Base-by-base conservation (phyloP, 2,888 invertebrate genomes). In the Esperia sulphurella region DNA sequence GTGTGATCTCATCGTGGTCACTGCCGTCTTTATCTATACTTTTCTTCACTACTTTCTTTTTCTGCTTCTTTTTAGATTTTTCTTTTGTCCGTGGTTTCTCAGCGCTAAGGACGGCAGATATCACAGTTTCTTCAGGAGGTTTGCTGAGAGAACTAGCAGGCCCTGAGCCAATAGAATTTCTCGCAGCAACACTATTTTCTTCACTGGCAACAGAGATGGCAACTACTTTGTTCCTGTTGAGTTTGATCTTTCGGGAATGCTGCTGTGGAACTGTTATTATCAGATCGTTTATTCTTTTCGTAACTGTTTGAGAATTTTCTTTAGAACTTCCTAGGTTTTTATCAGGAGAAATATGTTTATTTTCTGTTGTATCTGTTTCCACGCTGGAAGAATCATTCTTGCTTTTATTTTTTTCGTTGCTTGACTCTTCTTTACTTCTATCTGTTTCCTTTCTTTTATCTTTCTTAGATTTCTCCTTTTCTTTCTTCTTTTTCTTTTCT, bases 1-100 rank as follows among this genome's bases (percentile, higher is more conserved):
- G 54, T 1, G 79, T 87, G 31, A 90, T 87, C 58, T 90, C 90
- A 54, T 90, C 89, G 4, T 83, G 79, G 54, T 90, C 86, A 35
- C 81, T 79, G 1, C 77, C 81, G 44, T 79, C 76, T 53, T 79
- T 76, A 0, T 65, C 68, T 9, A 53, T 51, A 14, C 58, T 63
- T 45, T 73, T 75, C 48, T 71, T 75, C 52, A 66, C 71, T 28
- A 58, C 61, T 49, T 74, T 79, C 39, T 71, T 77, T 49, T 78
- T 83, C 41, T 65, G 72, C 54, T 86, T 91, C 53, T 78, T 76
- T 42, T 83, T 79, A 45, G 63, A 68, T 55, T 79, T 59, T 73
- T 53, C 82, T 21, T 21, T 21, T 21, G 1, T 66, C 43, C 5
- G 30, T 45, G 38, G 8, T 49, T 49, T 51, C 40, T 78, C 64